Evolutionary conservation across 2,888 invertebrate species (phyloP).

Genomic region (Nysson spinosus): DNA sequence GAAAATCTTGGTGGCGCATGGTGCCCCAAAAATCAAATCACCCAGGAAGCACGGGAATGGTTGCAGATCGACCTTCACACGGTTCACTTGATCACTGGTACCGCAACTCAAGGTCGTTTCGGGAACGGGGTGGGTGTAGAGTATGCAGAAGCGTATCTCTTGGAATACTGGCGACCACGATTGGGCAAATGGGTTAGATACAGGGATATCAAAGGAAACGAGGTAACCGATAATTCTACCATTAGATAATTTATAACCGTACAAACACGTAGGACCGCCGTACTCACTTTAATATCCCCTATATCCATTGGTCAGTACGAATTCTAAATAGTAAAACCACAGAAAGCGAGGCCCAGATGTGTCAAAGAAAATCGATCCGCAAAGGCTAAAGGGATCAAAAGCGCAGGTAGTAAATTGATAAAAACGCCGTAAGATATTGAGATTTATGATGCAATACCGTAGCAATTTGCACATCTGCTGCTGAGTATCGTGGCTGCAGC

Average conservation of each 20-base stretch:
- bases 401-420: conserved; percentile 31
- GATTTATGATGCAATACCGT: conserved; percentile 59
- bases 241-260: conserved; percentile 10
- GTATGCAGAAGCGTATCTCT: conserved; percentile 82
- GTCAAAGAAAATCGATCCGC: neutral
- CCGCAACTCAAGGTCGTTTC: conserved; percentile 84
- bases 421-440: conserved; percentile 60
- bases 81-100: conserved; percentile 82
- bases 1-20: conserved; percentile 85
- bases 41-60: conserved; percentile 79
- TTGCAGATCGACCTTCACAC: conserved; percentile 81
- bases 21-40: conserved; percentile 84
- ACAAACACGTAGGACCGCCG: neutral
- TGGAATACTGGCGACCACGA: conserved; percentile 83
- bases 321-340: neutral
- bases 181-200: conserved; percentile 82
- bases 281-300: too few relatives aligned
- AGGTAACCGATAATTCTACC: conserved; percentile 76
- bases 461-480: conserved; percentile 39
- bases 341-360: neutral
- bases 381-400: conserved; percentile 23
- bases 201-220: conserved; percentile 80
- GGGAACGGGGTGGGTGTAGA: conserved; percentile 85
- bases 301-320: too few relatives aligned
- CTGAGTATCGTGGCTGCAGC: conserved; percentile 37